Conservation (phyloP, 1,140 invertebrate species). For the Drosophila tristis region DNA sequence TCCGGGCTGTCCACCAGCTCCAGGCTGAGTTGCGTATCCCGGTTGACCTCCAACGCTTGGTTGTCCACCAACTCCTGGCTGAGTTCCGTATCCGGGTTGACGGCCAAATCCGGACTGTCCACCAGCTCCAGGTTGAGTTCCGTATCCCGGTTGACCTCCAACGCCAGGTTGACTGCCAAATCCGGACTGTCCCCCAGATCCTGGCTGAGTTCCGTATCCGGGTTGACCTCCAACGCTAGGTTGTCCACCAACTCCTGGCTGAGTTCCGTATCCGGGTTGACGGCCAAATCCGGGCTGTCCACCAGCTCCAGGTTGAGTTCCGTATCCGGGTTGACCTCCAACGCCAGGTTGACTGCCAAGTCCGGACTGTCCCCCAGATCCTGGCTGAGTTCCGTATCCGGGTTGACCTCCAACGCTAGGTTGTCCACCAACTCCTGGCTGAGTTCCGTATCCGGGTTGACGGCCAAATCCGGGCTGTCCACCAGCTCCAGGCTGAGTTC, state of each 20-base stretch:
- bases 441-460: constrained; percentile 14
- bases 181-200: neutral
- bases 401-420: constrained; percentile 19
- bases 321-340: constrained; percentile 21
- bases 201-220: constrained; percentile 10
- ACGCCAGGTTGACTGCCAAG: constrained; percentile 5
- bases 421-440: constrained; percentile 5
- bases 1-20: constrained; percentile 12
- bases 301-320: neutral
- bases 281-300: neutral
- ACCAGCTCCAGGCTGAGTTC: constrained; percentile 20
- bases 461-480: constrained; percentile 17
- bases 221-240: neutral
- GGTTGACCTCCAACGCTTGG: constrained; percentile 16
- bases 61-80: constrained; percentile 14
- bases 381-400: constrained; percentile 1
- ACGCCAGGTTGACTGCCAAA: neutral
- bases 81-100: constrained; percentile 14
- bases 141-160: neutral
- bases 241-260: constrained; percentile 1
- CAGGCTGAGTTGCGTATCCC: constrained; percentile 12
- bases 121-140: constrained; percentile 11
- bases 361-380: neutral
- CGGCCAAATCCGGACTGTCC: constrained; percentile 4
- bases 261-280: no score